These are phyloP conservation scores for Euphonia xanthogaster DNA, from an alignment of 2,797 vertebrate genomes.

Conservation along the genomic window DNA sequence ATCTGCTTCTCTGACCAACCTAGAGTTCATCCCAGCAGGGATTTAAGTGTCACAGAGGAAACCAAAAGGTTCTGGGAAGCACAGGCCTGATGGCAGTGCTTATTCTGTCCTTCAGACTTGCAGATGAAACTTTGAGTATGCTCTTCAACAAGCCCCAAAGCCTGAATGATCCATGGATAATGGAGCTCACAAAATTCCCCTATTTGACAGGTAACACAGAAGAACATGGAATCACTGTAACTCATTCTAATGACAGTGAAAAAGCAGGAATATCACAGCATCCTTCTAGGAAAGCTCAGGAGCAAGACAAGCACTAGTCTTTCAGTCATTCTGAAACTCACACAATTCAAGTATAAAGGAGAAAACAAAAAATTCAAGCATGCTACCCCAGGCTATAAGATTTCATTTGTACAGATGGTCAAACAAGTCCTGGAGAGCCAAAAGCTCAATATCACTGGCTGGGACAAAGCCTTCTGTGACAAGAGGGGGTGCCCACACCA, in stretches of 20 bases:
- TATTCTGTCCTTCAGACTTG: background rate
- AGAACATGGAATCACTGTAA: background rate
- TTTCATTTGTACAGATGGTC: background rate
- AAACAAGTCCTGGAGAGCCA: background rate
- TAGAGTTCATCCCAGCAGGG: background rate
- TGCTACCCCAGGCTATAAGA: background rate
- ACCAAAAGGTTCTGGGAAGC: slow-evolving; percentile 56
- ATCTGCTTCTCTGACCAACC: background rate
- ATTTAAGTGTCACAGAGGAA: slow-evolving; percentile 29
- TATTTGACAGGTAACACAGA: background rate
- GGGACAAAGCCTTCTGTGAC: background rate
- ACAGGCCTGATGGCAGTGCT: background rate
- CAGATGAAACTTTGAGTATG: background rate
- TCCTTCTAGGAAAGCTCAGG: background rate
- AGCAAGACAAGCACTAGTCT: background rate
- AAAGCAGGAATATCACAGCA: background rate
- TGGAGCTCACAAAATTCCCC: background rate
- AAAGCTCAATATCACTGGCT: background rate
- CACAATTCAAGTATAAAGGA: background rate
- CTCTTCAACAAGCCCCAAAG: background rate
- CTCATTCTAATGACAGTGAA: background rate
- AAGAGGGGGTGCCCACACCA: background rate
- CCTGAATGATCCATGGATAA: background rate
- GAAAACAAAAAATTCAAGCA: background rate
- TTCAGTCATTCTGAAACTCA: background rate